Evolutionary conservation across 2,113 vertebrate genomes (phyloP), one percentile per base, ranked within the genome.

Genomic region (Indicator maculatus): DNA sequence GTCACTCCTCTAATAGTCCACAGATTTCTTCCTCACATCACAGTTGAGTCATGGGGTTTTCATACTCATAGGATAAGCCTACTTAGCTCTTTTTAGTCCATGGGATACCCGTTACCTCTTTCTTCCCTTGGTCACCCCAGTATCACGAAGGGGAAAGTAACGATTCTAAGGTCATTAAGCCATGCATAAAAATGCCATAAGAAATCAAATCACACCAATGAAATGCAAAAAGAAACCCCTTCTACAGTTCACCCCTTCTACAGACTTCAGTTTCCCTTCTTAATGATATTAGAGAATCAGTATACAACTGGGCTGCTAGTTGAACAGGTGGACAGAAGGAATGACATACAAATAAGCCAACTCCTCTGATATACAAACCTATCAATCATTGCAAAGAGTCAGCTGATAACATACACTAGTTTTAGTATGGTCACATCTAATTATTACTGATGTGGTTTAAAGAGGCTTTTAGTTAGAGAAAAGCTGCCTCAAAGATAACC

Each of bases 1-100:
- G 89, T 96, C 88, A 78, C 91, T 94, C 79, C 56, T 84, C 31
- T 93, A 88, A 91, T 12, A 91, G 87, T 83, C 75, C 67, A 82
- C 82, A 92, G 88, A 95, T 94, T 94, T 95, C 94, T 95, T 95
- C 90, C 52, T 87, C 86, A 65, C 86, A 95, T 96, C 94, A 95
- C 84, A 97, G 72, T 47, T 89, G 84, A 96, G 96, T 97, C 96
- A 97, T 91, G 91, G n/a, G 96, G 74, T 93, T 96, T 94, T 97
- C 96, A 96, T 90, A 97, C 64, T 96, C 94, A 47, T 16, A 93
- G 73, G 96, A 97, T 97, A 96, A 97, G 79, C 89, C 91, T 93
- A 86, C 94, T 96, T 95, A 96, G 93, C 56, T 95, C 70, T 81
- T 93, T 97, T 94, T 88, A 96, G 77, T 90, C 93, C 96, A 97